Evolutionary conservation across 2,113 vertebrate species (phyloP), one percentile per base, ranked within the genome.

Genomic region (Orientallactaga bullata): DNA sequence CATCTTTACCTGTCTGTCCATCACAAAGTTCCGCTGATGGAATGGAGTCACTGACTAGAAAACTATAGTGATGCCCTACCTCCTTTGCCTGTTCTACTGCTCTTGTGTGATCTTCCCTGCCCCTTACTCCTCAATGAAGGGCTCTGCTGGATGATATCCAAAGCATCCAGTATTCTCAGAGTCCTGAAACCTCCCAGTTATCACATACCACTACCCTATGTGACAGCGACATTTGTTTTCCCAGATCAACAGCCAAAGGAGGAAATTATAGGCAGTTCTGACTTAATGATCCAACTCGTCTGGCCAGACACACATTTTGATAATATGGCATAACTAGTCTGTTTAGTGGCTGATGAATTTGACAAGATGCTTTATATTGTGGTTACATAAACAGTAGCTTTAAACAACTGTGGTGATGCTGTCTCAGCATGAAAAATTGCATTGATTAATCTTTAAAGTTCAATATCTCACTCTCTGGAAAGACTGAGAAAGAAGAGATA

Each of bases 281-380:
- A 68, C 24, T 55, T 16, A 39, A 60, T 1, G 30, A 68, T 24
- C 5, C 83, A 68, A 77, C 73, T 94, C 28, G 6, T 35, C 65
- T 73, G 74, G 76, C 30, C 21, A 21, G 65, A n/a, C 35, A 60
- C 15, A 30, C 26, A 35, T 60, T 81, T 10, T 69, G 73, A 13
- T 93, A 58, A 78, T 51, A 37, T 5, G 4, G 51, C 69, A 0
- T 23, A 26, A 74, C 47, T 73, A 72, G 21, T 77, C 37, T 88
- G 35, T 82, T 77, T 11, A 82, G 78, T 60, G 20, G 58, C 60
- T 93, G 60, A 90, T 83, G 58, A 60, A 92, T 93, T 76, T 85
- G 63, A 65, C 47, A 73, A 72, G 95, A 77, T 21, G 28, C 76
- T 71, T 96, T 84, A 6, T 83, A 92, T 12, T 72, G n/a, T 76